These are phyloP conservation scores for Labeo catla DNA, from an alignment of 2,113 vertebrate genomes.

Conservation along the genomic window DNA sequence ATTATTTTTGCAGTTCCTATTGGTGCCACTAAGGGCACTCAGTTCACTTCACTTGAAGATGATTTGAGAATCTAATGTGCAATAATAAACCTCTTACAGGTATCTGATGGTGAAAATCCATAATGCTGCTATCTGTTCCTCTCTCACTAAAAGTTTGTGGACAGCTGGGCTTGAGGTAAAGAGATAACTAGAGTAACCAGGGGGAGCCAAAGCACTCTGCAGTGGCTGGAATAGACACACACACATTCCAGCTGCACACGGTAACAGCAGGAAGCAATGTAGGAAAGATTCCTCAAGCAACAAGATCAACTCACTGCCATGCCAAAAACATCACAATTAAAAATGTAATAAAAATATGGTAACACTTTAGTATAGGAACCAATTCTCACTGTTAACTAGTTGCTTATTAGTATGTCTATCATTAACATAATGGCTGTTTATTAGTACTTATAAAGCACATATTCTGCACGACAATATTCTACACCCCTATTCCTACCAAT, in stretches of 20 bases:
- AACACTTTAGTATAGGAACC: too few relatives aligned
- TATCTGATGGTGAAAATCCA: neutral
- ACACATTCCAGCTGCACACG: neutral
- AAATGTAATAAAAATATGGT: neutral
- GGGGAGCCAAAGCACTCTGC: slow-evolving; percentile 8
- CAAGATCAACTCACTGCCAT: neutral
- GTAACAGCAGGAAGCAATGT: slow-evolving; percentile 11
- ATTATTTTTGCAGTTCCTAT: too few relatives aligned
- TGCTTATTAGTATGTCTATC: too few relatives aligned
- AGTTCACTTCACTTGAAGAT: neutral
- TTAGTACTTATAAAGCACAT: too few relatives aligned
- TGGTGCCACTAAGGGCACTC: neutral
- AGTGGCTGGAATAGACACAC: neutral
- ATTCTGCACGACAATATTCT: too few relatives aligned
- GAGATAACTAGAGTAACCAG: neutral
- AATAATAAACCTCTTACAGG: neutral
- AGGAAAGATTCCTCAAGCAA: neutral
- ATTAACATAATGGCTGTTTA: too few relatives aligned
- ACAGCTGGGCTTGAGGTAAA: neutral
- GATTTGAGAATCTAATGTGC: neutral
- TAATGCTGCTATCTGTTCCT: neutral
- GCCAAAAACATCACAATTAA: neutral
- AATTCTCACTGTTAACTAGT: too few relatives aligned
- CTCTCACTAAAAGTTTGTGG: neutral
- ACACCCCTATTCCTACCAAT: too few relatives aligned